Base-by-base conservation (phyloP, 2,797 vertebrate genomes). In the Trichosurus vulpecula region DNA sequence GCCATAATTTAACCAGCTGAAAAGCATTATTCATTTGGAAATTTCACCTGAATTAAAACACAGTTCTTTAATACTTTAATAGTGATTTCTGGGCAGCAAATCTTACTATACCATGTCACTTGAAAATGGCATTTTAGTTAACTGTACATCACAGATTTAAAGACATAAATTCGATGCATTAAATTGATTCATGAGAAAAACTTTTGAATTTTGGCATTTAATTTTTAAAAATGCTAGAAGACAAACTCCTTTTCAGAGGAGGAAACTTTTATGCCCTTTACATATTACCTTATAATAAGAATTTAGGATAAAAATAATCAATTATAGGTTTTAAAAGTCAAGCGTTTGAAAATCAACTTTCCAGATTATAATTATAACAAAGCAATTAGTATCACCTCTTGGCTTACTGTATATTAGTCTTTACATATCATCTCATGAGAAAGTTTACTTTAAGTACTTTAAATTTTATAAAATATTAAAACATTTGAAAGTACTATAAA, bases 1-100 rank as follows among this genome's bases (percentile, higher is more conserved):
- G 30, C n/a, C 12, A 97, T 96, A 93, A 96, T 97, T 96, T 95
- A 98, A 97, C 95, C 91, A 97, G 95, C 95, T 97, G 91, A 90
- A 92, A 94, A 96, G 96, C 95, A 94, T 58, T 74, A 54, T 92
- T 81, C 66, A 92, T 96, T 91, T 95, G 31, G 52, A 91, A 95
- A 95, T 94, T 93, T 74, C 94, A 92, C 90, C n/a, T 14, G 58
- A 92, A 94, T 89, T 0, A 0, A 61, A 35, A 91, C 55, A 89
- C 1, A 4, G 22, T 25, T 35, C 52, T 52, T 25, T 54, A 41
- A 2, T 54, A 41, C 31, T 27, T 0, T 2, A 30, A 51, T 12
- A 16, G 89, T 56, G 87, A 92, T 53, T 41, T 6, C 53, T 19
- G 54, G 6, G 10, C 2, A 0, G 27, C 31, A 61, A 90, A 12